Evolutionary conservation across 2,888 invertebrate genomes (phyloP).

Genomic region (Cyclophora albipunctata): DNA sequence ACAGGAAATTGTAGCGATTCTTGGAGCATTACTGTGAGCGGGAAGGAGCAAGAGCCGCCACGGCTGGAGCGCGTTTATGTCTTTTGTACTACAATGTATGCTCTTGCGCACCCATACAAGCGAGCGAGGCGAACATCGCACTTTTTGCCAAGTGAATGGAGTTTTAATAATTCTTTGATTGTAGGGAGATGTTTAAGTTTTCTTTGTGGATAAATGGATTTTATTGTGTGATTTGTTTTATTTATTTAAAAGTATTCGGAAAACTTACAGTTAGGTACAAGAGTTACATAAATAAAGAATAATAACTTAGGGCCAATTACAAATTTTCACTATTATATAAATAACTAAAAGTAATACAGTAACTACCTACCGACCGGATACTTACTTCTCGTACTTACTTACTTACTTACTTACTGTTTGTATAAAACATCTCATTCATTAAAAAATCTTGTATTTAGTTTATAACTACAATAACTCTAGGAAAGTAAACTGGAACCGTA

Average conservation of each 20-base stretch:
- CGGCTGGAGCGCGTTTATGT: constrained; percentile 46
- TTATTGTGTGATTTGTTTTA: neutral
- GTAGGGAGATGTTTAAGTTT: neutral
- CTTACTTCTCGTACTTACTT: too few relatives aligned
- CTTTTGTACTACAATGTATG: constrained; percentile 43
- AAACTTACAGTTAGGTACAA: too few relatives aligned
- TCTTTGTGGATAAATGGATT: neutral
- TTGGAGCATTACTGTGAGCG: constrained; percentile 7
- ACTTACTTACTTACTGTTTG: too few relatives aligned
- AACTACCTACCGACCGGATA: too few relatives aligned
- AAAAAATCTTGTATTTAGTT: too few relatives aligned
- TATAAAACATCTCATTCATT: too few relatives aligned
- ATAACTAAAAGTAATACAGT: too few relatives aligned
- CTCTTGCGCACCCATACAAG: constrained; percentile 38
- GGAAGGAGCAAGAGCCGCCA: constrained; percentile 4
- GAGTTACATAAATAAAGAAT: too few relatives aligned
- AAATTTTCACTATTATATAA: too few relatives aligned
- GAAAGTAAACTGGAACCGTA: too few relatives aligned
- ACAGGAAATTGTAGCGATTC: constrained; percentile 55
- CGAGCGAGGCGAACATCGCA: neutral
- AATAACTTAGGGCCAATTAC: too few relatives aligned
- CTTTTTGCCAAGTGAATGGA: neutral
- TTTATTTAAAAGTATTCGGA: neutral
- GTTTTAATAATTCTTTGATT: neutral
- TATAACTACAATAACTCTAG: too few relatives aligned